These are phyloP conservation scores for Mirza zaza DNA, from an alignment of 2,113 vertebrate species.

Conservation along the genomic window DNA sequence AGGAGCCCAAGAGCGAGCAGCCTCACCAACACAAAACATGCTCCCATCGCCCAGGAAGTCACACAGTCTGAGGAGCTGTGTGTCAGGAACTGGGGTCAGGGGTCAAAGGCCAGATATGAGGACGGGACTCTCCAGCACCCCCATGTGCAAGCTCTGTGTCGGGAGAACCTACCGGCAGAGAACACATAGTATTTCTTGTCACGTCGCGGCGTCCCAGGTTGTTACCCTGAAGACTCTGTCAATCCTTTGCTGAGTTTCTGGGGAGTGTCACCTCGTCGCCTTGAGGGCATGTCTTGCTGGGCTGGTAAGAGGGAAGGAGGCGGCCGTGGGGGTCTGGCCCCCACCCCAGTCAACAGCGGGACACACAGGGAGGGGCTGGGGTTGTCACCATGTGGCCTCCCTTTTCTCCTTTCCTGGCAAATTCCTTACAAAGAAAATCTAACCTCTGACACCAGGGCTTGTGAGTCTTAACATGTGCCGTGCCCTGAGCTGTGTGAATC, in stretches of 20 bases:
- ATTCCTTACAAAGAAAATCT: rapidly evolving
- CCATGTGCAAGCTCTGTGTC: background rate
- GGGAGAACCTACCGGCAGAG: too few relatives aligned
- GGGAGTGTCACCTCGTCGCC: background rate
- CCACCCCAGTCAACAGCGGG: rapidly evolving
- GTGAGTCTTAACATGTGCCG: too few relatives aligned
- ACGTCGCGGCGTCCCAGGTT: background rate
- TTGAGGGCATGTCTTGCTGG: background rate
- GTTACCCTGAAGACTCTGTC: background rate
- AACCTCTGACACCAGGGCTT: background rate
- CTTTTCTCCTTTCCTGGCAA: background rate
- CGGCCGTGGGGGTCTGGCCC: background rate
- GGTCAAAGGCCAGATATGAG: background rate
- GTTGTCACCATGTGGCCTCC: rapidly evolving
- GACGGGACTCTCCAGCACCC: background rate
- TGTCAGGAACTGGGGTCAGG: background rate
- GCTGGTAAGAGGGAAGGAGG: rapidly evolving
- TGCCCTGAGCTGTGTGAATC: background rate
- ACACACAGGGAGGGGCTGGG: background rate
- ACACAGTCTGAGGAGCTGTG: background rate
- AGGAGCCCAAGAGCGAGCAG: background rate
- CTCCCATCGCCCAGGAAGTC: background rate
- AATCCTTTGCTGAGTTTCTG: rapidly evolving
- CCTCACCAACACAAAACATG: background rate
- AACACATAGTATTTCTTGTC: background rate